These are phyloP conservation scores for Rhizomys pruinosus DNA, from an alignment of 2,113 vertebrate genomes.

Conservation along the genomic window DNA sequence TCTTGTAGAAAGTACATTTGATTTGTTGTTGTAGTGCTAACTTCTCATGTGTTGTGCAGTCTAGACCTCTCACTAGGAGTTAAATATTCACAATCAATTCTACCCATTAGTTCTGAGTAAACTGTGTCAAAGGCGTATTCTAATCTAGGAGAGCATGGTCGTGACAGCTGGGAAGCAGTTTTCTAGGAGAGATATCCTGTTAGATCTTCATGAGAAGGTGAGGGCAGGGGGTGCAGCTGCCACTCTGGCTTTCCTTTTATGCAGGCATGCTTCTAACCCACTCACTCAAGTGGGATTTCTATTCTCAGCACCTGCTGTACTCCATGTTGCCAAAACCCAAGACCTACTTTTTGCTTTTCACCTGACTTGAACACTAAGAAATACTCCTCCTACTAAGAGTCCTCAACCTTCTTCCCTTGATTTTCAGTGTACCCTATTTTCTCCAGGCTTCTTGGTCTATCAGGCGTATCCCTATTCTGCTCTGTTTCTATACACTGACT, in stretches of 20 bases:
- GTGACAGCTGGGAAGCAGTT: neutral
- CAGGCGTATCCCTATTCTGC: neutral
- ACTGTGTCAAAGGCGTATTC: neutral
- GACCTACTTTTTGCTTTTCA: neutral
- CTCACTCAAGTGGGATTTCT: neutral
- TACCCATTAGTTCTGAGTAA: neutral
- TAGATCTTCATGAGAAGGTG: neutral
- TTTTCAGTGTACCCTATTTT: neutral
- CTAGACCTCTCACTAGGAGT: neutral
- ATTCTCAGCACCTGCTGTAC: neutral
- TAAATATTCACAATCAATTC: neutral
- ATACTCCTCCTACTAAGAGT: neutral
- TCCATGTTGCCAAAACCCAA: neutral
- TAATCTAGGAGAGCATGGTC: neutral
- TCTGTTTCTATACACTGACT: constrained; percentile 6
- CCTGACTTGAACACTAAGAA: neutral
- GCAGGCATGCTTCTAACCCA: neutral
- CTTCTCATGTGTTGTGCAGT: neutral
- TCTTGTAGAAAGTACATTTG: neutral
- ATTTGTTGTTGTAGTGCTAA: neutral
- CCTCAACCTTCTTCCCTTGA: neutral
- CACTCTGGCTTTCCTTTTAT: neutral
- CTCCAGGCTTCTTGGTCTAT: neutral
- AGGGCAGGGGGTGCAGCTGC: neutral
- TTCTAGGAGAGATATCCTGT: constrained; percentile 21